Base-by-base conservation (phyloP, 1,140 invertebrate genomes). In the Brachionus rubens region DNA sequence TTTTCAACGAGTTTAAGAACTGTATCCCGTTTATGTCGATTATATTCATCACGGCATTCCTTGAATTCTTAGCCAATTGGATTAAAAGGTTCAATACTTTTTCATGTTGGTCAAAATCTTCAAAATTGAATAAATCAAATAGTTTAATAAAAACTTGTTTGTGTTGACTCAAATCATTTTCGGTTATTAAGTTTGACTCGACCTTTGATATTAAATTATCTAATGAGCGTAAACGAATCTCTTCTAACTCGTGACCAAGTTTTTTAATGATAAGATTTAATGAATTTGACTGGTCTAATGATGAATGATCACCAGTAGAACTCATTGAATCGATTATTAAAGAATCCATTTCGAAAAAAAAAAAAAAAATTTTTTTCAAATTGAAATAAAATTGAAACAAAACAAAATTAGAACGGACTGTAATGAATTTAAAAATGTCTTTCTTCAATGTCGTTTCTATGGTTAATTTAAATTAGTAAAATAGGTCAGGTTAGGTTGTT, bases 91-190 rank as follows among this genome's bases (percentile, higher is more conserved):
- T 82, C 78, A 33, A 78, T 77, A 75, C 82, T 80, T 48, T 80
- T 79, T 14, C 79, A 65, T 76, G 79, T 79, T 67, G 79, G 78
- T 30, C 80, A 78, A 72, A 65, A 19, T 65, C 21, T 10, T 65
- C 59, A 43, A 82, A 82, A 72, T 83, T 83, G 76, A 84, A 83
- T 81, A 82, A 83, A 72, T 84, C 82, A n/a, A 84, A 68, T 19
- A 84, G 78, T 36, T 81, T 78, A 40, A 83, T 83, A 40, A 83
- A 79, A 3, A 84, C 76, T 59, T 82, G 81, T 40, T 82, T 79
- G 41, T 84, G 81, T 77, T 83, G 81, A 12, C 83, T 77, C 0
- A 84, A 50, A 76, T 84, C 83, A n/a, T 80, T 80, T 72, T 82
- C 81, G 78, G 80, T 82, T 7, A 84, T 78, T 46, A 84, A 62